These are phyloP conservation scores for Okapia johnstoni DNA, from an alignment of 2,113 vertebrate species.

Conservation along the genomic window DNA sequence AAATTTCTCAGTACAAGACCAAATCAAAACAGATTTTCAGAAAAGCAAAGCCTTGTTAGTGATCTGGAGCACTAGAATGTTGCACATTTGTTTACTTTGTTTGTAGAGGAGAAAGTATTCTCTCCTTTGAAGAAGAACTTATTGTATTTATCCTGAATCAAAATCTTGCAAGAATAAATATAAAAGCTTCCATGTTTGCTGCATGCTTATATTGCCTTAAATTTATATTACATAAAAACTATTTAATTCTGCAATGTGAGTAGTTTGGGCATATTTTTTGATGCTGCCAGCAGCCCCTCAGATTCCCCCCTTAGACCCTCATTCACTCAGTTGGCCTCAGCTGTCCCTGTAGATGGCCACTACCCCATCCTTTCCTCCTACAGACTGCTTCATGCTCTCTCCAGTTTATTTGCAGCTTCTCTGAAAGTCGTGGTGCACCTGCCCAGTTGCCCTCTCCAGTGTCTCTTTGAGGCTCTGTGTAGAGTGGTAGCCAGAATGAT, in stretches of 20 bases:
- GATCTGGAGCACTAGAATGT: not conserved
- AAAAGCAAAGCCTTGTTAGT: conserved; percentile 31
- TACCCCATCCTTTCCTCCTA: not conserved
- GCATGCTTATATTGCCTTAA: not conserved
- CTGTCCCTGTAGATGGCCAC: not conserved
- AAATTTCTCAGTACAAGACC: conserved; percentile 54
- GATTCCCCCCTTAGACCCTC: not conserved
- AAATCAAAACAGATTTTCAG: conserved; percentile 52
- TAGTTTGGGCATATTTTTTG: not conserved
- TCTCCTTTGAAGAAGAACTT: not conserved
- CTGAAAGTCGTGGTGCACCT: not conserved
- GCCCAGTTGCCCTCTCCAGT: not conserved
- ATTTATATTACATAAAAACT: not conserved
- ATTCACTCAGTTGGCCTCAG: not conserved
- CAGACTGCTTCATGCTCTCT: not conserved
- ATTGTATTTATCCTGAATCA: not conserved
- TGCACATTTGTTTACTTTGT: not conserved
- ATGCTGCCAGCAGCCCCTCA: not conserved
- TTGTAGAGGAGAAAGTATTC: not conserved
- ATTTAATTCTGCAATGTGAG: not conserved
- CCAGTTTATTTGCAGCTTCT: not conserved
- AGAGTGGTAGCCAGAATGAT: not conserved
- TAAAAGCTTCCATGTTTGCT: not conserved
- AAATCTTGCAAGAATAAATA: conserved; percentile 16
- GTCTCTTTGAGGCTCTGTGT: not conserved